These are phyloP conservation scores for Jaculus jaculus DNA, from an alignment of 2,113 vertebrate species.

Conservation along the genomic window DNA sequence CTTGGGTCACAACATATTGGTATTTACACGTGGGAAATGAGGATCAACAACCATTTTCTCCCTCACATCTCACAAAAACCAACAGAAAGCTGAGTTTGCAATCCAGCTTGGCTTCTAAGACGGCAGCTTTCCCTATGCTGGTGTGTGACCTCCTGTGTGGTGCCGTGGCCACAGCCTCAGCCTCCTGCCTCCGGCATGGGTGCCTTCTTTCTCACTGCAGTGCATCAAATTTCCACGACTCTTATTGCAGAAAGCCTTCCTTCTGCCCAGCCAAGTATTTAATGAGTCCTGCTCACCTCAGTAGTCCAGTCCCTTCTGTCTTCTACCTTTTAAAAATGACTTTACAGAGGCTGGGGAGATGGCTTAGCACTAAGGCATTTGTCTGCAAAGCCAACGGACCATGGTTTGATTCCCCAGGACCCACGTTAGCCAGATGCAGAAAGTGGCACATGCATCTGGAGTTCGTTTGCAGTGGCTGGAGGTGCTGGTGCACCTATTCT, in stretches of 20 bases:
- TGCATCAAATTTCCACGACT: background rate
- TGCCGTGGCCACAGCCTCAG: accelerated
- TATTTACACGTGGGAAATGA: background rate
- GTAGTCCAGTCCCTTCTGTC: background rate
- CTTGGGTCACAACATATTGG: background rate
- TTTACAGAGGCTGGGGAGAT: too few relatives aligned
- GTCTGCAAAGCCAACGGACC: too few relatives aligned
- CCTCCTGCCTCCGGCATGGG: background rate
- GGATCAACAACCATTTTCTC: background rate
- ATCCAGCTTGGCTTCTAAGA: background rate
- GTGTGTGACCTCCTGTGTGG: too few relatives aligned
- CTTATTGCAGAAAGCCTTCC: background rate
- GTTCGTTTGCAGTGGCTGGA: too few relatives aligned
- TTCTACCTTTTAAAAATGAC: background rate
- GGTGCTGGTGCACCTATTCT: too few relatives aligned
- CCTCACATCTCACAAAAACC: background rate
- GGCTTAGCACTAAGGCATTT: too few relatives aligned
- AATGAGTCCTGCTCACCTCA: background rate
- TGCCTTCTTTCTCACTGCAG: background rate
- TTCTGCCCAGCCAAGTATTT: constrained; percentile 2
- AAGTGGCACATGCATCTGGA: too few relatives aligned
- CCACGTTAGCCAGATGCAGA: too few relatives aligned
- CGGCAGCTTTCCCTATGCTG: background rate
- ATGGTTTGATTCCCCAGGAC: too few relatives aligned
- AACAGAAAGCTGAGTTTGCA: background rate